A percentile compares a stretch with the other conserved stretches of the same genome.
Conservation (phyloP, 2,888 invertebrate species). For the Chalcis sispes region DNA sequence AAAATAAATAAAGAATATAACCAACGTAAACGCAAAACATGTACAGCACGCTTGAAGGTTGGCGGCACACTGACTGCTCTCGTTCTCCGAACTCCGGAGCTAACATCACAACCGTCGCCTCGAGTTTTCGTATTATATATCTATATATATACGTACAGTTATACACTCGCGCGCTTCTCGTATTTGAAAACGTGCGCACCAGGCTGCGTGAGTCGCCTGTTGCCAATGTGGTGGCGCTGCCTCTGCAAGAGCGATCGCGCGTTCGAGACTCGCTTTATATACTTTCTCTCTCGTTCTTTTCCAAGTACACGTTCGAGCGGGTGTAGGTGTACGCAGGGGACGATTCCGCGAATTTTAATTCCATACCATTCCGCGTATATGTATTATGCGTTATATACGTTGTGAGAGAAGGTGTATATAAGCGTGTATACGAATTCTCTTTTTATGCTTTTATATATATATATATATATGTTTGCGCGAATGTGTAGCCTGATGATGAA, state of each 20-base stretch:
- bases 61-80: constrained; percentile 65
- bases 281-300: neutral
- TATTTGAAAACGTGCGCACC: constrained; percentile 21
- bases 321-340: neutral
- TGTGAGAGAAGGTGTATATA: neutral
- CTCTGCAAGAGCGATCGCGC: neutral
- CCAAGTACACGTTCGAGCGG: neutral
- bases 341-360: constrained; percentile 46
- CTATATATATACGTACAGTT: too few species aligned
- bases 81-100: constrained; percentile 7
- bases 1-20: neutral
- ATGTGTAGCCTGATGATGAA: too few species aligned
- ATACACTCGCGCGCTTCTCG: constrained; percentile 52
- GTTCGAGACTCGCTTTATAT: too few species aligned
- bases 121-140: neutral
- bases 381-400: too few species aligned
- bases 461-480: too few species aligned
- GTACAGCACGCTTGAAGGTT: constrained; percentile 58
- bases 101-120: constrained; percentile 51
- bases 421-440: too few species aligned
- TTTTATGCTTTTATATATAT: too few species aligned
- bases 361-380: constrained; percentile 38
- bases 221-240: constrained; percentile 37
- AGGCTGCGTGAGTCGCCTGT: constrained; percentile 15
- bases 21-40: neutral